These are phyloP conservation scores for Acyrthosiphon pisum DNA, from an alignment of 1,140 invertebrate species.

Conservation along the genomic window DNA sequence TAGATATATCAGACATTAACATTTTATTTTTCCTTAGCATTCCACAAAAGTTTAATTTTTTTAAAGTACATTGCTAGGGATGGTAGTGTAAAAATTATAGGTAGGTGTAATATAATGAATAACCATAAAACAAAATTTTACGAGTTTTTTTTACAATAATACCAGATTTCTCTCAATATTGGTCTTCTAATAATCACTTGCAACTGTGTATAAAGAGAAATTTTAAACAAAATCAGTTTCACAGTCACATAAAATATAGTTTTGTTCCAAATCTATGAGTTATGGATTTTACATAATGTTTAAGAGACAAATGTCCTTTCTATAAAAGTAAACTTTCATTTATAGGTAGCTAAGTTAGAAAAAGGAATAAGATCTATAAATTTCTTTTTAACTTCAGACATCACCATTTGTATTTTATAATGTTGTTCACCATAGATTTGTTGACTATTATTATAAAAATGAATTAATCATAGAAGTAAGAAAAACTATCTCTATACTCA, in stretches of 20 bases:
- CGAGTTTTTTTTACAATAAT: constrained; percentile 60
- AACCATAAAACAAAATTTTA: constrained; percentile 61
- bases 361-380: constrained; percentile 37
- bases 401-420: constrained; percentile 26
- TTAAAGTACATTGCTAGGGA: constrained; percentile 60
- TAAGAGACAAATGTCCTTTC: constrained; percentile 21
- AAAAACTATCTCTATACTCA: constrained; percentile 58
- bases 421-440: constrained; percentile 1
- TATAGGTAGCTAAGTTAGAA: background rate
- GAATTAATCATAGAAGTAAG: constrained; percentile 52
- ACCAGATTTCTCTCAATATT: constrained; percentile 60
- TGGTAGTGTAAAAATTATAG: constrained; percentile 61
- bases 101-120: constrained; percentile 61
- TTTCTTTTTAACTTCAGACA: background rate
- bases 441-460: constrained; percentile 58
- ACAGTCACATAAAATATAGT: no score
- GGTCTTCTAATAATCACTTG: constrained; percentile 19
- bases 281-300: background rate
- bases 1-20: constrained; percentile 60
- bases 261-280: no score
- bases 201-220: background rate
- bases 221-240: background rate
- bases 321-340: constrained; percentile 29
- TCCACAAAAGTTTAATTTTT: constrained; percentile 60
- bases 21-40: constrained; percentile 60